Base-by-base conservation (phyloP, 2,113 vertebrate species). In the Phaethon lepturus region DNA sequence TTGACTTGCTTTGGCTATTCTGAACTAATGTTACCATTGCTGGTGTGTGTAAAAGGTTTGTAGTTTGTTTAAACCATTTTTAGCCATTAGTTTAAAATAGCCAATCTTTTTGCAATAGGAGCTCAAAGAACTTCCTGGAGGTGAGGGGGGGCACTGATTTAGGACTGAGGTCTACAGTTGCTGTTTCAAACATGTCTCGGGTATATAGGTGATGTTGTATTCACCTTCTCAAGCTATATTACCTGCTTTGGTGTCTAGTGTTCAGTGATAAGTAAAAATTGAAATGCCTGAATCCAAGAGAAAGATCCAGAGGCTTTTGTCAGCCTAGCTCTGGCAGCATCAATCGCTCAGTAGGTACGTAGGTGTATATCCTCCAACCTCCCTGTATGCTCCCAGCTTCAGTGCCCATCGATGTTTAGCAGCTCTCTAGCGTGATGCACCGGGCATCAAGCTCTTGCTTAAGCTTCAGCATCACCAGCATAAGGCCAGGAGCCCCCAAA, bases 291-390 rank as follows among this genome's bases (percentile, higher is more conserved):
- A 85, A 85, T 82, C 63, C 18, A 53, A 16, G 22, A 35, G 35
- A 58, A 69, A 67, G 31, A 63, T 83, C 25, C 33, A 35, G 49
- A 67, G 12, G 17, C 60, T 73, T 81, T 90, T 92, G n/a, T 53
- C 31, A 77, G 55, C 33, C 17, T 50, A 42, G n/a, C 38, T 75
- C 40, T 71, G 66, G 52, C 52, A 38, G 38, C 38, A 52, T 15
- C 7, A 7, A 6, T 15, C 0, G 0, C 33, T 66, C 24, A 16
- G n/a, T 47, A n/a, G 56, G n/a, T 71, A 35, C 10, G 3, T 4
- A 55, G 0, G 1, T 38, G 26, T 74, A 20, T 13, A 18, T 72
- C 18, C 47, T 50, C n/a, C 31, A 81, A 3, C 38, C 5, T 67
- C 69, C 22, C 11, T 42, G 14, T 29, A 4, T 35, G 38, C 31